A percentile compares a stretch with the other conserved stretches of the same genome.
Conservation (phyloP, 2,888 invertebrate genomes). For the Acleris laterana region DNA sequence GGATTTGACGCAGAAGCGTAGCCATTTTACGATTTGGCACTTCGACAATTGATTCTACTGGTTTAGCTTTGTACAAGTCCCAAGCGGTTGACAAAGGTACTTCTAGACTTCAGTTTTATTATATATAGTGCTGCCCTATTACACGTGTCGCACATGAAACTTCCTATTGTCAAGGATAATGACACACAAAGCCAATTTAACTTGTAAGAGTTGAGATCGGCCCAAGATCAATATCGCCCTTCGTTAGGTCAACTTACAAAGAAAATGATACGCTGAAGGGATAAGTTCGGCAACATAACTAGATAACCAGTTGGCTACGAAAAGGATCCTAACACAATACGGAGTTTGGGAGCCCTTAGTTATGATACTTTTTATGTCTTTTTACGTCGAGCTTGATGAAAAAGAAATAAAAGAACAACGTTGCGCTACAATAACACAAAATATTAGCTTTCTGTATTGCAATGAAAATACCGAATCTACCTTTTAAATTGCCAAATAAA, state of each 20-base stretch:
- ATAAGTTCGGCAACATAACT: constrained; percentile 34
- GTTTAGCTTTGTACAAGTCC: neutral
- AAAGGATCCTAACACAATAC: constrained; percentile 37
- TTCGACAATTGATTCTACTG: constrained; percentile 2
- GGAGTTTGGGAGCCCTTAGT: constrained; percentile 16
- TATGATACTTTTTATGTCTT: constrained; percentile 22
- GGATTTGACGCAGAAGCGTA: constrained; percentile 1
- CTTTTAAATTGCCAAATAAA: too few species aligned
- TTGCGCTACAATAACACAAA: neutral
- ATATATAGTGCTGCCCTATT: neutral
- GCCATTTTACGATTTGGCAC: constrained; percentile 13
- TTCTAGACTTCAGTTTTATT: neutral
- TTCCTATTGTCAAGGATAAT: constrained; percentile 7
- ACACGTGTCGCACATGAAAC: too few species aligned
- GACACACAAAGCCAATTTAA: constrained; percentile 30
- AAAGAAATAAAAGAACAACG: constrained; percentile 23
- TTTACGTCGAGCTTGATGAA: constrained; percentile 7
- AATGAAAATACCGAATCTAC: too few species aligned
- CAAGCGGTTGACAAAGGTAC: neutral
- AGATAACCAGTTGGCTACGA: constrained; percentile 36
- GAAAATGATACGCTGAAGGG: constrained; percentile 27
- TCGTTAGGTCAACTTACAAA: constrained; percentile 27
- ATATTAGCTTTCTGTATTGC: neutral
- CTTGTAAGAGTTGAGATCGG: constrained; percentile 19
- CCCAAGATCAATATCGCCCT: constrained; percentile 31